These are phyloP conservation scores for Rhinolophus ferrumequinum DNA, from an alignment of 2,113 vertebrate genomes.

Conservation along the genomic window DNA sequence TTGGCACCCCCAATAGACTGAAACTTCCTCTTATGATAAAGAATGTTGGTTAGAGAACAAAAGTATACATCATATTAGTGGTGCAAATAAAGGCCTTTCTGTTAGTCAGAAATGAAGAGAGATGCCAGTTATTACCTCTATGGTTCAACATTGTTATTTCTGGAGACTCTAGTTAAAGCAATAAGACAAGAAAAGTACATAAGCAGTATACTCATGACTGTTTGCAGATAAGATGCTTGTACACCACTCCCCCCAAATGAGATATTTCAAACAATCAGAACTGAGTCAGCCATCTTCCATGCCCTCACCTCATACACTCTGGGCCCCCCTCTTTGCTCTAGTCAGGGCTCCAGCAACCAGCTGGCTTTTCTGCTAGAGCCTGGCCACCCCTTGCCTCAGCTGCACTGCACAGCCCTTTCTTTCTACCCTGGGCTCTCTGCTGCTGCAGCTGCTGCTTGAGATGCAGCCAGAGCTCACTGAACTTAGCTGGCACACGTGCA, in stretches of 20 bases:
- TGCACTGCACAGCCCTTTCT: not conserved
- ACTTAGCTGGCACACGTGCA: not conserved
- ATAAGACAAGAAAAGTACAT: not conserved
- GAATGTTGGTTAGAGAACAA: not conserved
- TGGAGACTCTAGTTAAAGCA: not conserved
- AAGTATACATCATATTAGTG: not conserved
- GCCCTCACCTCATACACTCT: accelerated
- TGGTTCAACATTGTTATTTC: not conserved
- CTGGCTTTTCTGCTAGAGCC: not conserved
- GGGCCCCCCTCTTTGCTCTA: not conserved
- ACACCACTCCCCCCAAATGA: not conserved
- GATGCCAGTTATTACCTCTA: not conserved
- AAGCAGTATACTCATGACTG: not conserved
- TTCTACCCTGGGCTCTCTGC: not conserved
- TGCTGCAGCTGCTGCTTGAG: not conserved
- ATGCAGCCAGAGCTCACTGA: not conserved
- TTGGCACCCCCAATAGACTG: not conserved
- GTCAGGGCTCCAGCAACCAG: not conserved
- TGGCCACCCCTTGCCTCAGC: not conserved
- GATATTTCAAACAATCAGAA: not conserved
- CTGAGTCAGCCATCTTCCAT: not conserved
- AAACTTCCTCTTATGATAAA: not conserved
- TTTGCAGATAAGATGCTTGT: not conserved
- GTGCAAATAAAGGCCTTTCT: not conserved
- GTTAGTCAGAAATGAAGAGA: not conserved